Evolutionary conservation across 2,888 invertebrate species (phyloP).

Genomic region (Lepeophtheirus nordmannii): DNA sequence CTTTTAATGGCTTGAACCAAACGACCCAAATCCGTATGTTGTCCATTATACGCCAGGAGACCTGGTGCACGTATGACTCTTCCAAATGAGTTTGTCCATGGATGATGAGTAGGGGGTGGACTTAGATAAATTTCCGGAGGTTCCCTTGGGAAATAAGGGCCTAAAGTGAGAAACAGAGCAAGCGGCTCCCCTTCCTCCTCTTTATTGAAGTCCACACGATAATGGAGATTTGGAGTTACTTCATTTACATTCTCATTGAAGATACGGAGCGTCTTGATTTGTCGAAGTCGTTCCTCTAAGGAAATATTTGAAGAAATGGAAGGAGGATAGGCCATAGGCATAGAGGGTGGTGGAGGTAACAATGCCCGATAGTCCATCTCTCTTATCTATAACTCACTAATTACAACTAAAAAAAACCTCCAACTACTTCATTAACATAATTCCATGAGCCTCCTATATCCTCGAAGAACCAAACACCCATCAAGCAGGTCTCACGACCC

Average conservation of each 20-base stretch:
- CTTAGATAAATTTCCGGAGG: conserved; percentile 42
- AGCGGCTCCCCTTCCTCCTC: conserved; percentile 44
- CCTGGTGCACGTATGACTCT: conserved; percentile 59
- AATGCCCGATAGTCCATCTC: neutral
- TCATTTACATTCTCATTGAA: conserved; percentile 46
- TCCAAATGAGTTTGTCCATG: conserved; percentile 52
- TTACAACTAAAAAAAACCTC: neutral
- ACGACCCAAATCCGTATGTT: conserved; percentile 61
- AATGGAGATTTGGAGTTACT: conserved; percentile 52
- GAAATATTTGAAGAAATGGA: neutral
- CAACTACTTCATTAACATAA: neutral
- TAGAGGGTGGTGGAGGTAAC: neutral
- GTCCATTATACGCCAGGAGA: conserved; percentile 46
- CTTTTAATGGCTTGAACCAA: conserved; percentile 64
- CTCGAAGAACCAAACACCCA: too few relatives aligned
- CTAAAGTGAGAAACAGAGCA: conserved; percentile 40
- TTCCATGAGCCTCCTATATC: too few relatives aligned
- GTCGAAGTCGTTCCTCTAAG: conserved; percentile 23
- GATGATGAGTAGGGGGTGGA: conserved; percentile 50
- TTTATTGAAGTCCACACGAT: conserved; percentile 47
- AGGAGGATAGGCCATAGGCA: neutral
- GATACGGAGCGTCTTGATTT: conserved; percentile 20
- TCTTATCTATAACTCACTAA: too few relatives aligned
- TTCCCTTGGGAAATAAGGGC: conserved; percentile 4
- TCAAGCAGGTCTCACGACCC: too few relatives aligned